Evolutionary conservation across 2,888 invertebrate genomes (phyloP), one percentile per base, ranked within the genome.

Genomic region (Alsophila aescularia): DNA sequence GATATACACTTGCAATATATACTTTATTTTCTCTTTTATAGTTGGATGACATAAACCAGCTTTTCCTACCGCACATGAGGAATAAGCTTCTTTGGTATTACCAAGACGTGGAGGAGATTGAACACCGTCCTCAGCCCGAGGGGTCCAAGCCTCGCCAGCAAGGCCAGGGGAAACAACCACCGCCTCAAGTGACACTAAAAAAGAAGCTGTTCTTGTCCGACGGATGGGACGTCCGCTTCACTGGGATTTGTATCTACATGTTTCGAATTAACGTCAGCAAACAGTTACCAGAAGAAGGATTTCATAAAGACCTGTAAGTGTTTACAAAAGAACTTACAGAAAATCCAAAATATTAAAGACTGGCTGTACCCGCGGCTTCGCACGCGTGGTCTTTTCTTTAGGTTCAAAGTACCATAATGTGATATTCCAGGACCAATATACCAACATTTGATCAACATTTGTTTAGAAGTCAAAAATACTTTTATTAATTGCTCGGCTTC

Each of bases 251-350:
- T 70, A 95, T 97, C 65, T 97, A 96, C 73, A 97, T 97, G 92
- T 96, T 96, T 77, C 93, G 97, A 64, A 95, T 97, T 40, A 96
- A 95, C 76, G 96, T 95, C 34, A 94, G 95, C 61, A 97, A 97
- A 73, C 96, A 97, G 78, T 83, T 98, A 64, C 97, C 97, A 0
- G 97, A 97, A 80, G 97, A 98, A 87, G 97, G 97, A n/a, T 97
- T 97, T 73, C 97, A 97, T 80, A 97, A 97, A 89, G 97, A 94
- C 80, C 81, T 94, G 94, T 94, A 70, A 93, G 93, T 81, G 12
- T n/a, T n/a, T 3, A 1, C n/a, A 2, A 3, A 31, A n/a, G 5
- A 31, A 9, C 2, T 27, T 1, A 27, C 4, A 9, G 2, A 27
- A 9, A 6, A 27, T 27, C 2, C 2, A 27, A 8, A 18, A 5